These are phyloP conservation scores for Zosterops borbonicus DNA, from an alignment of 2,113 vertebrate species.

Conservation along the genomic window DNA sequence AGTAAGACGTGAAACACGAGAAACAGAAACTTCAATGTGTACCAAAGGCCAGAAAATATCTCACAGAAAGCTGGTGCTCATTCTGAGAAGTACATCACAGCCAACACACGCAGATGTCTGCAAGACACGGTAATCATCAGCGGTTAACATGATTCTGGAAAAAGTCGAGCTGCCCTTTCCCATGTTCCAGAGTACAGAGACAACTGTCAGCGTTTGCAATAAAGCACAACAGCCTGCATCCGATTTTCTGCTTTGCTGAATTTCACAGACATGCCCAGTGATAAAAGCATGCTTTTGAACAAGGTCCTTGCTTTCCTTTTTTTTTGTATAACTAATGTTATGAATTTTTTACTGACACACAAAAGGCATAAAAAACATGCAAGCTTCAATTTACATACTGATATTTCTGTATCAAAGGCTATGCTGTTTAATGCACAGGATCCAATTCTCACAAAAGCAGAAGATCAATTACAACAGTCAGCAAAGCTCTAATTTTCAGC, in stretches of 20 bases:
- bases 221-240: slow-evolving; percentile 14
- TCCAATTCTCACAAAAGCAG: slow-evolving; percentile 19
- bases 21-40: neutral
- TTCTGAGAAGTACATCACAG: neutral
- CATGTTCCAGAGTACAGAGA: slow-evolving; percentile 10
- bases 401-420: neutral
- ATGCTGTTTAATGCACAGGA: neutral
- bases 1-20: neutral
- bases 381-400: neutral
- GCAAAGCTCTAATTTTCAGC: slow-evolving; percentile 27
- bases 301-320: neutral
- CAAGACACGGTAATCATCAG: slow-evolving; percentile 5
- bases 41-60: neutral
- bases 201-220: neutral
- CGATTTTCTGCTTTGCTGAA: slow-evolving; percentile 30
- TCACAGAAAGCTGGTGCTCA: neutral
- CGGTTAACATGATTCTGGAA: slow-evolving; percentile 18
- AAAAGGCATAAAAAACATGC: neutral
- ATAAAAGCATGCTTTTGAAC: neutral
- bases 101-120: slow-evolving; percentile 11
- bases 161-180: slow-evolving; percentile 32
- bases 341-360: neutral
- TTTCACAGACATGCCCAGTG: neutral
- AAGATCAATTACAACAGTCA: neutral
- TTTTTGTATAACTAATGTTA: neutral